Conservation (phyloP, 2,888 invertebrate species). For the Allygus modestus region DNA sequence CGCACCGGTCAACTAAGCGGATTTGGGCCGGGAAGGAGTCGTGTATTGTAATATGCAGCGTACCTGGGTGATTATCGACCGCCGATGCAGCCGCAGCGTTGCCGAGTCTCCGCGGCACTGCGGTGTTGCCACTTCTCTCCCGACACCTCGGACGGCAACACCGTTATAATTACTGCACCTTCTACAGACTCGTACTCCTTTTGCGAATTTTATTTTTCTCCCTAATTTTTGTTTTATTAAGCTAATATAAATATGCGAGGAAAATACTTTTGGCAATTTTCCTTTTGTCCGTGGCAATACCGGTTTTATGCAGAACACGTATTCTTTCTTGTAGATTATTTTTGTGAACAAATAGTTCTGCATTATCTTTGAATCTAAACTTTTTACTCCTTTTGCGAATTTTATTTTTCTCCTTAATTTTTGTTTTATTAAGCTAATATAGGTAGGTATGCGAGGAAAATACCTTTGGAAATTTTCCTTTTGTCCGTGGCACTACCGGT, state of each 20-base stretch:
- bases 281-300: no score
- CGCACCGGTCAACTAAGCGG: conserved; percentile 38
- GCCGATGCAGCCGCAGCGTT: conserved; percentile 51
- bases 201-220: conserved; percentile 15
- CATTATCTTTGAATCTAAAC: no score
- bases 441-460: no score
- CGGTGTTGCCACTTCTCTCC: conserved; percentile 45
- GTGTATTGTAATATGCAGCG: conserved; percentile 59
- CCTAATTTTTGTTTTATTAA: background rate
- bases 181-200: conserved; percentile 21
- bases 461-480: no score
- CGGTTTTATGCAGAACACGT: no score
- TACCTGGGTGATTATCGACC: conserved; percentile 59
- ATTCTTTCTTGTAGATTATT: no score
- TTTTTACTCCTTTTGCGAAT: conserved; percentile 27
- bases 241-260: background rate
- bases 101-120: conserved; percentile 5
- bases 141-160: conserved; percentile 39
- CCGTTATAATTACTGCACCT: conserved; percentile 52
- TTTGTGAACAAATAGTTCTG: no score
- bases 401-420: background rate
- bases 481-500: no score
- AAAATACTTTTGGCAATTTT: no score
- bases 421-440: background rate
- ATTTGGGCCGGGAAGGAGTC: conserved; percentile 51